phyloP scores from a whole-genome alignment of 2,113 vertebrate species.

The Grantiella picta region DNA sequence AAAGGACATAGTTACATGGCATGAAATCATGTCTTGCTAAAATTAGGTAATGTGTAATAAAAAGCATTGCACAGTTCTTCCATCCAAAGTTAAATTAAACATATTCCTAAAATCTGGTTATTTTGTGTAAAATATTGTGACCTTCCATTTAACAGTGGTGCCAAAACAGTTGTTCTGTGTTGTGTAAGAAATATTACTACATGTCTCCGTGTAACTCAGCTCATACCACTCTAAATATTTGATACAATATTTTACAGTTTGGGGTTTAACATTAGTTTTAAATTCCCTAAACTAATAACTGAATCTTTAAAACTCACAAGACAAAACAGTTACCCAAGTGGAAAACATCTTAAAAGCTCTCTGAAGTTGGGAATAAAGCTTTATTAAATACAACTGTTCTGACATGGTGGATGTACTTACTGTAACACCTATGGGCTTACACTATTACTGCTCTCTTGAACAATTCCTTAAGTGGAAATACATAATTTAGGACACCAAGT shows the following conservation, averaged over 20 bases:
- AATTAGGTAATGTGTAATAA: background rate
- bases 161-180: conserved; percentile 28
- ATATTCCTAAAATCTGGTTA: background rate
- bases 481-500: conserved; percentile 65
- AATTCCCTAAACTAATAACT: conserved; percentile 59
- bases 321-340: conserved; percentile 60
- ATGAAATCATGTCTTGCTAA: background rate
- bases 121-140: background rate
- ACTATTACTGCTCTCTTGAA: conserved; percentile 51
- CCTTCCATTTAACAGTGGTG: conserved; percentile 9
- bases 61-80: background rate
- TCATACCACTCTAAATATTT: conserved; percentile 55
- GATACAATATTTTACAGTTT: conserved; percentile 50
- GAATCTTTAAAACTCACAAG: conserved; percentile 60
- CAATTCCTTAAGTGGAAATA: conserved; percentile 62
- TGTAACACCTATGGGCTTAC: conserved; percentile 62
- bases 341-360: conserved; percentile 74
- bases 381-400: conserved; percentile 69
- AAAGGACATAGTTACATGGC: background rate
- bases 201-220: conserved; percentile 35
- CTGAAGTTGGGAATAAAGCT: conserved; percentile 61
- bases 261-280: conserved; percentile 49
- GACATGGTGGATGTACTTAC: conserved; percentile 62
- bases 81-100: background rate
- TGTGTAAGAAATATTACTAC: conserved; percentile 30